Evolutionary conservation across 2,113 vertebrate species (phyloP).

Genomic region (Calyptommatus sinebrachiatus): DNA sequence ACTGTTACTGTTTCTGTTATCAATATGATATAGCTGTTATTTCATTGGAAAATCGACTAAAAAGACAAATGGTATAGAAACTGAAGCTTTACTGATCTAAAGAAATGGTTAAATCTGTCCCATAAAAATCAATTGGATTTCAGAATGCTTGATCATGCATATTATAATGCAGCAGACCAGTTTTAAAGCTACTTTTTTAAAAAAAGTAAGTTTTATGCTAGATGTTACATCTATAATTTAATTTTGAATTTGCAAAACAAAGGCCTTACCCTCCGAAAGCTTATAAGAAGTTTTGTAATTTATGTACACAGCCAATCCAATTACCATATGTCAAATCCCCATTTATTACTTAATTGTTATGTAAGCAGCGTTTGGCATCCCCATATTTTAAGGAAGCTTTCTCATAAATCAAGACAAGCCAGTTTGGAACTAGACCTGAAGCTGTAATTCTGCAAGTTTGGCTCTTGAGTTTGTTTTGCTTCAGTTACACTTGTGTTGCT

Average conservation of each 20-base stretch:
- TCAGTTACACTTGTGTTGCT: not conserved
- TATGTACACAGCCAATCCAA: constrained; percentile 13
- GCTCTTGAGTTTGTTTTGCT: not conserved
- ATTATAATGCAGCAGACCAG: not conserved
- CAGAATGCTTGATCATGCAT: not conserved
- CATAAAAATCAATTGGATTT: not conserved
- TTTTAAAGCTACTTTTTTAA: constrained; percentile 1
- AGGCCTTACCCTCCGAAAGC: not conserved
- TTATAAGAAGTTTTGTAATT: constrained; percentile 15
- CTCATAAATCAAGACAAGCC: not conserved
- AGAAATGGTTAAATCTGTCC: not conserved
- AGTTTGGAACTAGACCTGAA: not conserved
- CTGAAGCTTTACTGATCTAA: not conserved
- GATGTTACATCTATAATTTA: not conserved
- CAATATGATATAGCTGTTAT: too few relatives aligned
- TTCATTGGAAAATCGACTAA: too few relatives aligned
- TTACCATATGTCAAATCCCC: constrained; percentile 13
- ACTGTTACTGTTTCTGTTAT: too few relatives aligned
- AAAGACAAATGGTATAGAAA: too few relatives aligned
- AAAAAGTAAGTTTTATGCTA: not conserved
- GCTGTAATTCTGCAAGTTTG: not conserved
- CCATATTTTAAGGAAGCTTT: constrained; percentile 23
- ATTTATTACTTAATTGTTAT: constrained; percentile 30
- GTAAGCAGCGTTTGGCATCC: constrained; percentile 1
- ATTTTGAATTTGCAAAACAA: constrained; percentile 20